phyloP scores from a whole-genome alignment of 2,797 vertebrate species.

The Eutrigla gurnardus region DNA sequence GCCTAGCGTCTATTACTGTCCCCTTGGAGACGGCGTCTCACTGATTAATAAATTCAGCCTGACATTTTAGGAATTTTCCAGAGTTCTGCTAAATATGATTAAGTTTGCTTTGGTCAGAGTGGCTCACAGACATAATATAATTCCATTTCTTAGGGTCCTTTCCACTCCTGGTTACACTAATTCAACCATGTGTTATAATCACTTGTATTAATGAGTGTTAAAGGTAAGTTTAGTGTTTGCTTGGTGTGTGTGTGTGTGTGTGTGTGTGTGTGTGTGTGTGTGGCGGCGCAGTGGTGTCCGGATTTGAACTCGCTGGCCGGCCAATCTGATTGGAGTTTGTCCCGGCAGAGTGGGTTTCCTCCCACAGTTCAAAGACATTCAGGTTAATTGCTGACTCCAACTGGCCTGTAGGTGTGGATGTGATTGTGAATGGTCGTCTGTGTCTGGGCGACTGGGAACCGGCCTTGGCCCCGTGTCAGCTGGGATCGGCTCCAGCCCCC shows the following conservation, averaged over 20 bases:
- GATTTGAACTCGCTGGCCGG: neutral
- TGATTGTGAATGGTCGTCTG: too few species aligned
- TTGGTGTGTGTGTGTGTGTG: neutral
- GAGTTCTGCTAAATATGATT: conserved; percentile 71
- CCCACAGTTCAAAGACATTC: too few species aligned
- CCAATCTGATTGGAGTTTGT: too few species aligned
- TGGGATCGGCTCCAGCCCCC: too few species aligned
- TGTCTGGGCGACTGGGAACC: too few species aligned
- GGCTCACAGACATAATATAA: conserved; percentile 36
- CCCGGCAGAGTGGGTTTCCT: too few species aligned
- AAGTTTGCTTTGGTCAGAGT: conserved; percentile 64
- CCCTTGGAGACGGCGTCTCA: conserved; percentile 71
- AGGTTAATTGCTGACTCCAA: too few species aligned
- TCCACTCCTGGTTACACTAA: conserved; percentile 30
- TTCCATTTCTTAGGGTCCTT: conserved; percentile 28
- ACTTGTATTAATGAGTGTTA: conserved; percentile 33
- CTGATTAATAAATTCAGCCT: conserved; percentile 72
- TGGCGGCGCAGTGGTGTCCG: too few species aligned
- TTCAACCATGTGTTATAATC: conserved; percentile 38
- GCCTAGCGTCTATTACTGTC: conserved; percentile 68
- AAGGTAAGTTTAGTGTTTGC: neutral
- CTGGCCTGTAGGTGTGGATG: too few species aligned
- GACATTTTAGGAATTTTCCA: conserved; percentile 68
- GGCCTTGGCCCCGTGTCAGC: too few species aligned
- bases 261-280: too few species aligned